phyloP scores from a whole-genome alignment of 1,140 invertebrate genomes.

The Drosophila pseudoobscura region DNA sequence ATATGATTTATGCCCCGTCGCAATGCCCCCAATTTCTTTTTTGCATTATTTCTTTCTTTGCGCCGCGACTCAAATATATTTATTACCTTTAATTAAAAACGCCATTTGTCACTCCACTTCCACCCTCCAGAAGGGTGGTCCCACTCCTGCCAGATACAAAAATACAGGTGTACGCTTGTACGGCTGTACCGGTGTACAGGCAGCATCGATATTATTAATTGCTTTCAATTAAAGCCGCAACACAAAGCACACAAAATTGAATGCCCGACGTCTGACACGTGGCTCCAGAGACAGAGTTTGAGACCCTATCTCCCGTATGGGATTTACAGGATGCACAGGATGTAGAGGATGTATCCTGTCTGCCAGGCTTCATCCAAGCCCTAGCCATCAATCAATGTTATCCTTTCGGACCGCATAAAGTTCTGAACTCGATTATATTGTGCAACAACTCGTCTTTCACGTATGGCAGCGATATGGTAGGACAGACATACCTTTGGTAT shows the following conservation, averaged over 20 bases:
- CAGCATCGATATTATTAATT: slow-evolving; percentile 63
- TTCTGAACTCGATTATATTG: no score
- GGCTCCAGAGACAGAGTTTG: no score
- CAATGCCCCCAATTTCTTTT: slow-evolving; percentile 36
- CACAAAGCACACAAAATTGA: slow-evolving; percentile 37
- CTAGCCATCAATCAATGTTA: no score
- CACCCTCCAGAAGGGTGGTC: background rate
- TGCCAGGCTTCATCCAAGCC: no score
- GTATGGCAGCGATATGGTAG: no score
- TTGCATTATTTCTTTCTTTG: slow-evolving; percentile 45
- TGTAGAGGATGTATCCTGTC: no score
- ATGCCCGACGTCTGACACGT: background rate
- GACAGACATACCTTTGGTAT: no score
- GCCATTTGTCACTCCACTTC: slow-evolving; percentile 44
- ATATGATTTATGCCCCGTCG: slow-evolving; percentile 45
- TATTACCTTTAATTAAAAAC: slow-evolving; percentile 60
- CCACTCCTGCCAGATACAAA: slow-evolving; percentile 7
- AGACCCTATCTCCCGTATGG: no score
- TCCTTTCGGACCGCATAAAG: no score
- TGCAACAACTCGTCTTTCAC: no score
- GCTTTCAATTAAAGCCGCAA: slow-evolving; percentile 58
- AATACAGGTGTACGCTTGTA: slow-evolving; percentile 1
- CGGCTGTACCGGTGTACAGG: slow-evolving; percentile 10
- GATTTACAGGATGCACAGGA: no score
- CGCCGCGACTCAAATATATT: slow-evolving; percentile 53